Evolutionary conservation across 2,888 invertebrate species (phyloP).

Genomic region (Andrena flavipes): DNA sequence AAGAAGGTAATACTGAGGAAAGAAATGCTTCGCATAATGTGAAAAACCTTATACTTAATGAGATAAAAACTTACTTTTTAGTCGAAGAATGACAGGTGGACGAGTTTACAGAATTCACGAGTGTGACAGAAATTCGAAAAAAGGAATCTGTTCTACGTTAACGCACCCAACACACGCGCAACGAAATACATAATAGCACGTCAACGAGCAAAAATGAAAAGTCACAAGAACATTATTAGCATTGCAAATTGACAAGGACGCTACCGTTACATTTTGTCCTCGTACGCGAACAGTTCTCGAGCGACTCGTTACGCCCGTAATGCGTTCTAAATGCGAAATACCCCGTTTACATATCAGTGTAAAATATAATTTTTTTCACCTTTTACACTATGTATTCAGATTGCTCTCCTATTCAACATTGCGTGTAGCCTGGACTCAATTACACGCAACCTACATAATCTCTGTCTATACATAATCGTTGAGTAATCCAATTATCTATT

Average conservation of each 20-base stretch:
- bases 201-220: constrained; percentile 45
- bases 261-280: constrained; percentile 43
- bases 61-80: too few relatives aligned
- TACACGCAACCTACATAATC: too few relatives aligned
- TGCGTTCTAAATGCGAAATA: constrained; percentile 27
- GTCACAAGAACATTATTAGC: constrained; percentile 59
- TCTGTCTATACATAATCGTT: too few relatives aligned
- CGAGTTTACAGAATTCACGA: too few relatives aligned
- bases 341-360: constrained; percentile 26
- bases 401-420: neutral
- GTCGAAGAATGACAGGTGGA: too few relatives aligned
- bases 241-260: constrained; percentile 62
- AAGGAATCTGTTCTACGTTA: too few relatives aligned
- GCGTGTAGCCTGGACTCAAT: too few relatives aligned
- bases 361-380: constrained; percentile 1
- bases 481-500: too few relatives aligned
- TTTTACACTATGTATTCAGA: neutral
- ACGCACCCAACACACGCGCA: neutral
- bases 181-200: constrained; percentile 25
- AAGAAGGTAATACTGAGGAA: too few relatives aligned
- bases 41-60: too few relatives aligned
- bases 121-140: too few relatives aligned
- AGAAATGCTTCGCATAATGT: too few relatives aligned
- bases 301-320: constrained; percentile 31
- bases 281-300: constrained; percentile 43